phyloP scores from a whole-genome alignment of 2,797 vertebrate genomes.

The Crocidura indochinensis region DNA sequence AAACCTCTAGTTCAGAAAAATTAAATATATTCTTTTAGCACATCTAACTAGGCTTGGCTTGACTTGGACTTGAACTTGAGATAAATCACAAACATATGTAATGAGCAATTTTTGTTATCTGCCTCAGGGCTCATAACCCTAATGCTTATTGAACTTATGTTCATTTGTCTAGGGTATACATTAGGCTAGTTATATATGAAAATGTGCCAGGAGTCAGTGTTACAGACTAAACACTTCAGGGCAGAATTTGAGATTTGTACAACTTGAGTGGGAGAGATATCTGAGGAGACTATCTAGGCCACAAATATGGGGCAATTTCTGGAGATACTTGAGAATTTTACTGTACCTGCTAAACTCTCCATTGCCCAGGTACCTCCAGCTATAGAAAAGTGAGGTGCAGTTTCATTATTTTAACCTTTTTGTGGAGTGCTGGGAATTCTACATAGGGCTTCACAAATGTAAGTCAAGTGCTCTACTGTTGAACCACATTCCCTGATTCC shows the following conservation, averaged over 20 bases:
- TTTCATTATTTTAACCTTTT: too few relatives aligned
- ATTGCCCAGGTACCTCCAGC: background rate
- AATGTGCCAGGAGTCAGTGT: background rate
- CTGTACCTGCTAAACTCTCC: background rate
- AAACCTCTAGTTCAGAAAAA: constrained; percentile 30
- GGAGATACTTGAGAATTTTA: background rate
- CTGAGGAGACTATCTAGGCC: background rate
- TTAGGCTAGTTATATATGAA: background rate
- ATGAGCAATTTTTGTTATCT: background rate
- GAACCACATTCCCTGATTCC: background rate
- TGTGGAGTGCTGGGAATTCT: too few relatives aligned
- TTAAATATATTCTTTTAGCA: constrained; percentile 1
- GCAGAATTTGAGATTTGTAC: background rate
- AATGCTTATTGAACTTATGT: background rate
- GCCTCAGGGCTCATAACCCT: background rate
- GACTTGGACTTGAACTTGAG: constrained; percentile 1
- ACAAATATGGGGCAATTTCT: background rate
- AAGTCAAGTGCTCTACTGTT: too few relatives aligned
- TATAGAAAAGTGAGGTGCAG: background rate
- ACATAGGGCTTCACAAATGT: too few relatives aligned
- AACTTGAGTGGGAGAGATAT: background rate
- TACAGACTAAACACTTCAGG: background rate
- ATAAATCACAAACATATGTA: background rate
- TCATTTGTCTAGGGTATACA: background rate
- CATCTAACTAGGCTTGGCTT: background rate